These are phyloP conservation scores for Margarornis squamiger DNA, from an alignment of 2,797 vertebrate species.

Conservation along the genomic window DNA sequence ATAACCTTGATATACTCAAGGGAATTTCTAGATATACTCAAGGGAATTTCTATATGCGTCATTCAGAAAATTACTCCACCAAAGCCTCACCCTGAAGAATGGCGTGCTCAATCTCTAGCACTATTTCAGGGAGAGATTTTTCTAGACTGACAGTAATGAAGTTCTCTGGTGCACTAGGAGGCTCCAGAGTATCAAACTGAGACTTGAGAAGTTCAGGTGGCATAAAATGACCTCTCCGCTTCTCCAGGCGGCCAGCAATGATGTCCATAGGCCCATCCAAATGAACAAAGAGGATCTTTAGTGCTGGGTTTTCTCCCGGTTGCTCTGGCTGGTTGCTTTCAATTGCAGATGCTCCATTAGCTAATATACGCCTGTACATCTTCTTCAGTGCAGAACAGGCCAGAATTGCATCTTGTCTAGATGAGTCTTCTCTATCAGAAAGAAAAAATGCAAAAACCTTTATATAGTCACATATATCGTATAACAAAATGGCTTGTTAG, in stretches of 20 bases:
- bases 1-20: background rate
- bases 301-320: background rate
- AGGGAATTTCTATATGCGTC: background rate
- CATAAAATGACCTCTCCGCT: slow-evolving; percentile 88
- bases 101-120: slow-evolving; percentile 60
- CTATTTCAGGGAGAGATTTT: slow-evolving; percentile 76
- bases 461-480: background rate
- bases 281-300: slow-evolving; percentile 82
- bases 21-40: background rate
- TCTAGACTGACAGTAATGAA: slow-evolving; percentile 80
- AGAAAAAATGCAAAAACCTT: background rate
- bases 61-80: background rate
- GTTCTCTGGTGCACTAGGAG: slow-evolving; percentile 81
- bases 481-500: background rate
- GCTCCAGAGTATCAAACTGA: slow-evolving; percentile 86
- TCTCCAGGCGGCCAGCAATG: slow-evolving; percentile 79
- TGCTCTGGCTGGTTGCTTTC: background rate
- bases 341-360: slow-evolving; percentile 65
- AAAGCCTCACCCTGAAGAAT: slow-evolving; percentile 9
- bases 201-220: slow-evolving; percentile 81
- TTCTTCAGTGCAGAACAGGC: slow-evolving; percentile 89
- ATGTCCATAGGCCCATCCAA: slow-evolving; percentile 80
- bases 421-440: slow-evolving; percentile 70
- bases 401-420: slow-evolving; percentile 77
- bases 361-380: slow-evolving; percentile 82